Percentiles rank a stretch among this genome's conserved stretches.
Conservation (phyloP, 2,113 vertebrate genomes). For the Corydoras maculifer region DNA sequence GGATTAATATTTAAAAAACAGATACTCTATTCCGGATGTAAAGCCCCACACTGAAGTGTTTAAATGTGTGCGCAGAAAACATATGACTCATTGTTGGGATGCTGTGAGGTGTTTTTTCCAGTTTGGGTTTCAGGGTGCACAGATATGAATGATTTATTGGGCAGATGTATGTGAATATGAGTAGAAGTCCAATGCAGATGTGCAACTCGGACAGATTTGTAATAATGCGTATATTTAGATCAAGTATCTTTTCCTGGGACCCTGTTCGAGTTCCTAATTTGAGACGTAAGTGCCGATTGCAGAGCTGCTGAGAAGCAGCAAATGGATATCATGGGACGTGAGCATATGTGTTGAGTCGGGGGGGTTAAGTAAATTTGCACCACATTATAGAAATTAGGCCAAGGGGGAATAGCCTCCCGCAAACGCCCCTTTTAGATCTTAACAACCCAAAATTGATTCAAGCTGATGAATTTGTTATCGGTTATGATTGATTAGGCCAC, state of each 20-base stretch:
- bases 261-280: background rate
- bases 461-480: slow-evolving; percentile 85
- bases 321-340: slow-evolving; percentile 21
- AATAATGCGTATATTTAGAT: slow-evolving; percentile 8
- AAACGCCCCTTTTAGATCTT: slow-evolving; percentile 78
- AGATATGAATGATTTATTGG: slow-evolving; percentile 11
- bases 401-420: slow-evolving; percentile 77
- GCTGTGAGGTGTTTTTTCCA: background rate
- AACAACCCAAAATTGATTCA: slow-evolving; percentile 84
- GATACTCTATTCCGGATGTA: slow-evolving; percentile 52
- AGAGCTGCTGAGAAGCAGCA: slow-evolving; percentile 8
- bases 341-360: slow-evolving; percentile 5
- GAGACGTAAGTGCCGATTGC: slow-evolving; percentile 1
- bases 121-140: background rate
- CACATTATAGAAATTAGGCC: slow-evolving; percentile 85
- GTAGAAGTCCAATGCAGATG: slow-evolving; percentile 19
- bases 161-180: slow-evolving; percentile 3
- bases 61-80: slow-evolving; percentile 39
- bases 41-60: slow-evolving; percentile 33
- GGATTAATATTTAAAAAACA: slow-evolving; percentile 74
- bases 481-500: slow-evolving; percentile 74
- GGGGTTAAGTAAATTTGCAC: slow-evolving; percentile 59
- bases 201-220: background rate
- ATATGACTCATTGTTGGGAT: slow-evolving; percentile 30
- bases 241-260: background rate